Conservation (phyloP, 1,140 invertebrate species). For the Nomia melanderi region DNA sequence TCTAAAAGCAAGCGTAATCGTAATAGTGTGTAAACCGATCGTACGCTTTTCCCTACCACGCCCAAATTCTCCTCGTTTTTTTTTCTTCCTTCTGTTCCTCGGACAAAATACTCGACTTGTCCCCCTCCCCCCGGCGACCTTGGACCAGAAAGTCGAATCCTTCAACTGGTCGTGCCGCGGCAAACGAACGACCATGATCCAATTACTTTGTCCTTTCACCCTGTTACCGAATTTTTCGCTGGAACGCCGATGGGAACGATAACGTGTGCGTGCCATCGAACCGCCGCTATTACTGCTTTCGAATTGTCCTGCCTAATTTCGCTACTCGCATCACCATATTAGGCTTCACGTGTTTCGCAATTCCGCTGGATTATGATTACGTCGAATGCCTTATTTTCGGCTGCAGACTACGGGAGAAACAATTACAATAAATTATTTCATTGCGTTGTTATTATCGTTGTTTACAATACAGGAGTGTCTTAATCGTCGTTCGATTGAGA, state of each 20-base stretch:
- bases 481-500: too few relatives aligned
- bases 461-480: too few relatives aligned
- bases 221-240: background rate
- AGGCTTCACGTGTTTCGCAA: too few relatives aligned
- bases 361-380: too few relatives aligned
- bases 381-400: too few relatives aligned
- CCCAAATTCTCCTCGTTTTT: constrained; percentile 4
- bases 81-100: background rate
- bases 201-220: background rate
- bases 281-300: background rate
- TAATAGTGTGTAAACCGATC: background rate
- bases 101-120: constrained; percentile 24
- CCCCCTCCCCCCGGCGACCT: constrained; percentile 18
- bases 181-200: constrained; percentile 9
- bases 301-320: background rate
- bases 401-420: too few relatives aligned
- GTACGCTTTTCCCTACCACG: constrained; percentile 23
- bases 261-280: too few relatives aligned
- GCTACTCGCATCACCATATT: too few relatives aligned
- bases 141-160: constrained; percentile 43
- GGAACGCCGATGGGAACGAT: background rate
- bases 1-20: constrained; percentile 11
- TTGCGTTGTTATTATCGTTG: too few relatives aligned
- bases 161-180: background rate
- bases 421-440: too few relatives aligned